Base-by-base conservation (phyloP, 2,797 vertebrate species). In the Threskiornis aethiopicus region DNA sequence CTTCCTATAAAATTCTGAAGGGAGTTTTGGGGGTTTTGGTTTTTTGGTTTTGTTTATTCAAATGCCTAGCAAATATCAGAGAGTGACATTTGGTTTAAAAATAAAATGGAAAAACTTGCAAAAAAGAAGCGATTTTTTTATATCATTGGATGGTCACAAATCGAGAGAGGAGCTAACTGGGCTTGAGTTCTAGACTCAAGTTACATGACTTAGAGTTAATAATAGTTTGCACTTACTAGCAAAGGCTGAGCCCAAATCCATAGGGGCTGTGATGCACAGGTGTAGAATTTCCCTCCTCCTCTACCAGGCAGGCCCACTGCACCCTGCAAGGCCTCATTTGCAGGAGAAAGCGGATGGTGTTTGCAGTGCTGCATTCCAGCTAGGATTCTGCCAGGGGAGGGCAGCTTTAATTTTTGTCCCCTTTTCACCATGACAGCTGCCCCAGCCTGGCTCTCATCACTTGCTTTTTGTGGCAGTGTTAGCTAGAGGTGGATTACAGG, bases 331-430 rank as follows among this genome's bases (percentile, higher is more conserved):
- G 67, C 41, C 11, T 93, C 89, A 87, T 86, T 91, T 94, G 61
- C 84, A 87, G 80, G n/a, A 80, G 84, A 70, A 93, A 95, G 65
- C 93, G 95, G 95, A 95, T 92, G 89, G 92, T 96, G 84, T 88
- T 96, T 96, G 81, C 31, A 83, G 70, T 69, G 84, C 61, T 58
- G n/a, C 61, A 69, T 93, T 96, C 93, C 84, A 97, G 72, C 80
- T 95, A 87, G 92, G 89, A 94, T 46, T 85, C 84, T 92, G 94
- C 92, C 96, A 97, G 79, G 57, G 51, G 35, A 96, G 82, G 67
- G 87, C 61, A 93, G 95, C 69, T 95, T 92, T 91, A 89, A 51
- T 91, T 96, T 95, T 85, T 85, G 64, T 96, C 76, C 79, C 81
- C 69, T 93, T 92, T 92, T 95, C 89, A 91, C 89, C 82, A 61